phyloP scores from a whole-genome alignment of 2,113 vertebrate species.

The Oxyruncus cristatus region DNA sequence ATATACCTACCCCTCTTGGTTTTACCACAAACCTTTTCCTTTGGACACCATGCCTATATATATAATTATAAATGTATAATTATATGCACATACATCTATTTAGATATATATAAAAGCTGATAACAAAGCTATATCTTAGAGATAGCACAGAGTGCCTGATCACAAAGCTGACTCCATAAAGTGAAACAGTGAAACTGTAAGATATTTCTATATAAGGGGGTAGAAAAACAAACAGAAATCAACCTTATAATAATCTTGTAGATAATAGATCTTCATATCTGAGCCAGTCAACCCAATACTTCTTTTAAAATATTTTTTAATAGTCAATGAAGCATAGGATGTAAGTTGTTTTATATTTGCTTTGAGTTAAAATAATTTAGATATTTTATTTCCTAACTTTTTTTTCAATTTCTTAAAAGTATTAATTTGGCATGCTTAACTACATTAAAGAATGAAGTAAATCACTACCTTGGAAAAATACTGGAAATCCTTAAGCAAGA shows the following conservation, averaged over 20 bases:
- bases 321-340: background rate
- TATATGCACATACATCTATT: background rate
- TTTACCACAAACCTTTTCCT: background rate
- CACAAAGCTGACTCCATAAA: background rate
- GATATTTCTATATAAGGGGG: fast-evolving
- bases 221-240: background rate
- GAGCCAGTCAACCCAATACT: fast-evolving
- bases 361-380: background rate
- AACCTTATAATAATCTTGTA: background rate
- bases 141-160: background rate
- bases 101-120: background rate
- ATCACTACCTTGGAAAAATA: background rate
- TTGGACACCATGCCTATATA: background rate
- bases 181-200: background rate
- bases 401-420: background rate
- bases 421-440: background rate
- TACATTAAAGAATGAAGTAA: background rate
- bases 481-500: background rate
- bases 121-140: background rate
- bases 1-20: background rate
- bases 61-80: background rate
- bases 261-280: background rate
- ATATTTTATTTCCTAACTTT: background rate
- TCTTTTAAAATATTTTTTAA: background rate
- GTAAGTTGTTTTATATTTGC: background rate